These are phyloP conservation scores for Dromiciops gliroides DNA, from an alignment of 2,113 vertebrate genomes.

Conservation along the genomic window DNA sequence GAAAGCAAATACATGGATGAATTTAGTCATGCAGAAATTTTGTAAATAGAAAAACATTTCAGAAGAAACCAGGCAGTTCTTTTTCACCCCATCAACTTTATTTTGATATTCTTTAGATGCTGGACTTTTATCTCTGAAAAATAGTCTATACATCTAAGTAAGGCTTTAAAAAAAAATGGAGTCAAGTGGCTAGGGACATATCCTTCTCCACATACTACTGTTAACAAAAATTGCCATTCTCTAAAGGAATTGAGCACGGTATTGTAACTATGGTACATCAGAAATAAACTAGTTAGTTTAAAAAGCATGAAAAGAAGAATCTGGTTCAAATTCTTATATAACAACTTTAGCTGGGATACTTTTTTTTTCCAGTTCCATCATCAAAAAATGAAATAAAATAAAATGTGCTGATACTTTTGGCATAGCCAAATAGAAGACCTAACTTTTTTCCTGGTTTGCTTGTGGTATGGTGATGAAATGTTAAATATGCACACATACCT, in stretches of 20 bases:
- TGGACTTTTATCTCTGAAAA: neutral
- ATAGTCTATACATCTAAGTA: neutral
- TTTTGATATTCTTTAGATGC: conserved; percentile 18
- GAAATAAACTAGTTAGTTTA: conserved; percentile 2
- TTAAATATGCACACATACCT: neutral
- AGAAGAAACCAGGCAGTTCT: neutral
- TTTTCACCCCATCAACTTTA: neutral
- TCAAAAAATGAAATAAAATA: conserved; percentile 26
- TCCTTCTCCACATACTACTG: neutral
- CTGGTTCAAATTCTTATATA: neutral
- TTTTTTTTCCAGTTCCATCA: neutral
- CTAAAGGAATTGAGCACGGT: neutral
- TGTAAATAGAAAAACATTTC: conserved; percentile 11
- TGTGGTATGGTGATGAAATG: neutral
- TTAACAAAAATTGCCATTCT: neutral
- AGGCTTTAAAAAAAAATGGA: neutral
- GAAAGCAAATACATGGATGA: neutral
- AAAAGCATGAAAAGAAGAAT: conserved; percentile 5
- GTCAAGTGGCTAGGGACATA: neutral
- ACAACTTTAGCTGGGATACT: neutral
- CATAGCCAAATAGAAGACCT: neutral
- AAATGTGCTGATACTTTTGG: neutral
- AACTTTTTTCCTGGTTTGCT: neutral
- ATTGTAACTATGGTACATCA: neutral
- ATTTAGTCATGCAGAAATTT: conserved; percentile 12